Conservation (phyloP, 2,888 invertebrate species). For the Caenorhabditis angaria region DNA sequence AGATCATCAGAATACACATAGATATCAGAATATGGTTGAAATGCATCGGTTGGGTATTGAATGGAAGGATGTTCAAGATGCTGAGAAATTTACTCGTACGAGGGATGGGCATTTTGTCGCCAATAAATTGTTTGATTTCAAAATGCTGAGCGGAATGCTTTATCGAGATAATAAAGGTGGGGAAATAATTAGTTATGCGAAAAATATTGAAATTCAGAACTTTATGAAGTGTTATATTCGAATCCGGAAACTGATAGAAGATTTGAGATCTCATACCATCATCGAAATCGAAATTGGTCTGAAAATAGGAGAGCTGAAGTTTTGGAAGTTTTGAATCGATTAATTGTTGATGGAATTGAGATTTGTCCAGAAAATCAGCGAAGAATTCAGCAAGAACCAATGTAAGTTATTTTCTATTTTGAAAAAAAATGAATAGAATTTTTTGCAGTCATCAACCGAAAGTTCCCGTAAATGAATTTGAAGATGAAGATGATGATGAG, state of each 20-base stretch:
- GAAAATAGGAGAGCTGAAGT: background rate
- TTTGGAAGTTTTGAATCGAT: background rate
- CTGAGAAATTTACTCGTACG: background rate
- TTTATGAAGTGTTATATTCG: background rate
- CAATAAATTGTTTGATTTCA: slow-evolving; percentile 13
- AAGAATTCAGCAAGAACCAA: background rate
- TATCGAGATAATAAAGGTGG: background rate
- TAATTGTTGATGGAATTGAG: slow-evolving; percentile 3
- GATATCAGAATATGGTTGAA: slow-evolving; percentile 10
- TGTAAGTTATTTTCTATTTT: background rate
- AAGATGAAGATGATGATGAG: background rate
- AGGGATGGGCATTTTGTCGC: slow-evolving; percentile 9
- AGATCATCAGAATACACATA: slow-evolving; percentile 12
- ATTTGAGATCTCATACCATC: background rate
- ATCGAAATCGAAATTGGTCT: background rate
- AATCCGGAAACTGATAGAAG: background rate
- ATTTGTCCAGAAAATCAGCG: background rate
- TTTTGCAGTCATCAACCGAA: no score
- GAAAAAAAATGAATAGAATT: background rate
- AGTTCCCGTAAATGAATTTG: background rate
- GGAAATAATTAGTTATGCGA: background rate
- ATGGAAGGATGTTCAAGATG: slow-evolving; percentile 8
- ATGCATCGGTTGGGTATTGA: slow-evolving; percentile 16
- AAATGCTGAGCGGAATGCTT: background rate
- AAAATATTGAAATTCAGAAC: background rate